Evolutionary conservation across 1,140 invertebrate species (phyloP), one percentile per base, ranked within the genome.

Genomic region (Sycophaga agraensis): DNA sequence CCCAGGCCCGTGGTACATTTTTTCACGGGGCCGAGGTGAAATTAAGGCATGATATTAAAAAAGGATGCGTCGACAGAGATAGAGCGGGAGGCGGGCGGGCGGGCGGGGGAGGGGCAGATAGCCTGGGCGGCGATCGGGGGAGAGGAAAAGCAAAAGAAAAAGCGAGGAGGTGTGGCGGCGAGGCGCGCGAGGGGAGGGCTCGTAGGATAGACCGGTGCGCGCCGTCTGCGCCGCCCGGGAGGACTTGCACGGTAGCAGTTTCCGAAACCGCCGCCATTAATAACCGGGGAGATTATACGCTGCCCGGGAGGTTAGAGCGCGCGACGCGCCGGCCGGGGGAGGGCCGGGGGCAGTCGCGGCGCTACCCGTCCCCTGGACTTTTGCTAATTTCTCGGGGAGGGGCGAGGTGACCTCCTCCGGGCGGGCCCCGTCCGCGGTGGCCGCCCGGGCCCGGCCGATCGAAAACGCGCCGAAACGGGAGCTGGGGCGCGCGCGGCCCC

Each of bases 211-310:
- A 57, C 40, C 16, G 43, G 42, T 46, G 35, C 16, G n/a, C n/a
- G 7, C 22, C 17, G 40, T 43, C 40, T 55, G 53, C 16, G 31
- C 11, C 22, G n/a, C n/a, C n/a, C n/a, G 42, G 22, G 64, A 58
- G 62, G 56, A 62, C 61, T 72, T 79, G 74, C 74, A 75, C 77
- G 74, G 76, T 78, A 78, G 77, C 77, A 76, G 77, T 79, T 78
- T 79, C 72, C 75, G 72, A 78, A 79, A 78, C 69, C 73, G 73
- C 73, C 71, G 75, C 72, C 75, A 78, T 79, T 78, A 79, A 78
- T 79, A 79, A 78, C 74, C 66, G 70, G 61, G 71, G 70, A 78
- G 76, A 79, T 79, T 79, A 77, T 79, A 79, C 70, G 75, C 73
- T 78, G 73, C 65, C 43, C 53, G 62, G 66, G 67, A 66, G 59